These are phyloP conservation scores for Cyclina sinensis DNA, from an alignment of 1,140 invertebrate genomes.

Conservation along the genomic window DNA sequence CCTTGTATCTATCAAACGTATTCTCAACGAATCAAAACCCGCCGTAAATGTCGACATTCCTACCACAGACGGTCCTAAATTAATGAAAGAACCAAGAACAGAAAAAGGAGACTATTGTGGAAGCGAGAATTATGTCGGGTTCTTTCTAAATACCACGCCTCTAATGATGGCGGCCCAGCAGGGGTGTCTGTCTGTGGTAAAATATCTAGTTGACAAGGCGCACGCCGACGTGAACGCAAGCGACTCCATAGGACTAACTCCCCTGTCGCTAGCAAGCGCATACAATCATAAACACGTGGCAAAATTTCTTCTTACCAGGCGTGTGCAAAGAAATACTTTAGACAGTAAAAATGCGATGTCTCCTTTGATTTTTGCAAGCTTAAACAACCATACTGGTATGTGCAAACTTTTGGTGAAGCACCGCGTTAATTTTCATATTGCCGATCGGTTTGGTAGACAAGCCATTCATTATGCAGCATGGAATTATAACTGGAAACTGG, in stretches of 20 bases:
- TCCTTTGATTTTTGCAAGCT: conserved; percentile 60
- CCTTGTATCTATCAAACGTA: conserved; percentile 20
- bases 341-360: conserved; percentile 60
- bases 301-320: conserved; percentile 35
- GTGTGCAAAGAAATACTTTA: conserved; percentile 41
- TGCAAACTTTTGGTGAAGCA: conserved; percentile 49
- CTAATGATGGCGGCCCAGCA: conserved; percentile 67
- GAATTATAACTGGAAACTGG: conserved; percentile 64
- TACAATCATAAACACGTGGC: conserved; percentile 47
- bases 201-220: conserved; percentile 37
- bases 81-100: conserved; percentile 27
- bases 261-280: conserved; percentile 59
- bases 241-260: conserved; percentile 58
- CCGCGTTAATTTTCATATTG: conserved; percentile 49
- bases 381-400: conserved; percentile 40
- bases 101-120: not conserved
- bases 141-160: conserved; percentile 62
- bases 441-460: conserved; percentile 55
- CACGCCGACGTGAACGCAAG: conserved; percentile 46
- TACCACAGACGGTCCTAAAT: conserved; percentile 55
- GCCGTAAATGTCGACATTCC: not conserved
- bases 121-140: conserved; percentile 46
- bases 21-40: conserved; percentile 3
- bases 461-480: conserved; percentile 68
- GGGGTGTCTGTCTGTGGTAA: conserved; percentile 45